These are phyloP conservation scores for Drosophila subobscura DNA, from an alignment of 1,140 invertebrate species.

Conservation along the genomic window DNA sequence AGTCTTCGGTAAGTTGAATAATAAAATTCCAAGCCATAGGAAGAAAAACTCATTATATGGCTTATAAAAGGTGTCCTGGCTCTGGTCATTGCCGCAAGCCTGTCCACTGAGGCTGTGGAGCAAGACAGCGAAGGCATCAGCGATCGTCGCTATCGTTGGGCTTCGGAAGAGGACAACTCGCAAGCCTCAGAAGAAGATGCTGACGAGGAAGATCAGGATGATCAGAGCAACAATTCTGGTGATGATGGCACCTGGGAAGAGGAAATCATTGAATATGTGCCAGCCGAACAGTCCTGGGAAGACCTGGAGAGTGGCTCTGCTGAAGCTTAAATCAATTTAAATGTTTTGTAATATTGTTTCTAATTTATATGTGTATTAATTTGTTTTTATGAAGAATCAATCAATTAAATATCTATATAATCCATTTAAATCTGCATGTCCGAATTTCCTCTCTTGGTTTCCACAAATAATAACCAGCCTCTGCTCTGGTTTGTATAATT, in stretches of 20 bases:
- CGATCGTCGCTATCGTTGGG: conserved; percentile 67
- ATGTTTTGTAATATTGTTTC: not conserved
- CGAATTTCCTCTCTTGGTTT: not conserved
- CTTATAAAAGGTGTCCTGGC: conserved; percentile 47
- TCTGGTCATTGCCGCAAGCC: conserved; percentile 33
- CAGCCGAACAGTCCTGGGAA: not conserved
- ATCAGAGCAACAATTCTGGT: not conserved
- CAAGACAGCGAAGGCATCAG: conserved; percentile 38
- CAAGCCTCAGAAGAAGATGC: conserved; percentile 5
- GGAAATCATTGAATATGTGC: not conserved
- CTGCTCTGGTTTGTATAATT: conserved; percentile 61
- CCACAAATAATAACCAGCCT: not conserved
- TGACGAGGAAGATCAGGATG: conserved; percentile 4
- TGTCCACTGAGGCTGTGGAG: conserved; percentile 6
- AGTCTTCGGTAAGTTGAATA: conserved; percentile 51
- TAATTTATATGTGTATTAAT: no score
- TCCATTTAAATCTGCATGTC: no score
- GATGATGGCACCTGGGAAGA: conserved; percentile 6
- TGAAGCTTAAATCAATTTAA: conserved; percentile 14
- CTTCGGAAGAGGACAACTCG: conserved; percentile 16
- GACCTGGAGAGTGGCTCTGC: conserved; percentile 10
- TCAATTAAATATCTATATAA: not conserved
- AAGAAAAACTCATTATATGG: no score
- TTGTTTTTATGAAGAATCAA: conserved; percentile 28
- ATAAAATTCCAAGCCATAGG: not conserved